phyloP scores from a whole-genome alignment of 2,888 invertebrate genomes.

The Thymelicus lineola region DNA sequence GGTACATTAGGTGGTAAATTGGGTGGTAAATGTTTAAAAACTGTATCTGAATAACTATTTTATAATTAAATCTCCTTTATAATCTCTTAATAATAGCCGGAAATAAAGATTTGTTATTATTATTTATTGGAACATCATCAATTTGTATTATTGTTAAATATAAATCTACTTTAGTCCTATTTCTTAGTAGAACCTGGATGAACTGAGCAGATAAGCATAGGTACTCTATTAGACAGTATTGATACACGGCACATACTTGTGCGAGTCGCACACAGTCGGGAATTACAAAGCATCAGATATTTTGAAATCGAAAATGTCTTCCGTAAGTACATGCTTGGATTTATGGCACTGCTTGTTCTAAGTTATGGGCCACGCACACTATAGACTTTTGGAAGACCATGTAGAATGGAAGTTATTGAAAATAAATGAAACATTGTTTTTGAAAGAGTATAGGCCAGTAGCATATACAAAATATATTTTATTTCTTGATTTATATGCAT shows the following conservation, averaged over 20 bases:
- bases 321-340: conserved; percentile 63
- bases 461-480: too few relatives aligned
- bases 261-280: conserved; percentile 46
- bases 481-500: too few relatives aligned
- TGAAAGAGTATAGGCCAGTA: too few relatives aligned
- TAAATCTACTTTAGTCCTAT: neutral
- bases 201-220: conserved; percentile 1
- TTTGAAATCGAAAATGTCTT: conserved; percentile 75
- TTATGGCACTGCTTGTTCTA: conserved; percentile 66
- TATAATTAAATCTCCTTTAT: too few relatives aligned
- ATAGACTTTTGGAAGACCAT: neutral
- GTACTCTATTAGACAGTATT: conserved; percentile 3
- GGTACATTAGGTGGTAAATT: too few relatives aligned
- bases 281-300: conserved; percentile 73
- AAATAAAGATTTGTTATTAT: too few relatives aligned
- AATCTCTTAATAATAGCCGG: too few relatives aligned
- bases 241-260: conserved; percentile 13
- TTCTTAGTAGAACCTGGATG: neutral
- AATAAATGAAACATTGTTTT: neutral
- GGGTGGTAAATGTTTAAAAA: too few relatives aligned
- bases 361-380: conserved; percentile 23
- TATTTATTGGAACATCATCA: too few relatives aligned
- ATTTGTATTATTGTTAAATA: too few relatives aligned
- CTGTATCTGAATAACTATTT: too few relatives aligned
- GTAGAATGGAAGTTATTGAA: neutral